Percentiles rank a stretch among this genome's conserved stretches.
phyloP scores from a whole-genome alignment of 2,797 vertebrate species.

The Adrianichthys oophorus region DNA sequence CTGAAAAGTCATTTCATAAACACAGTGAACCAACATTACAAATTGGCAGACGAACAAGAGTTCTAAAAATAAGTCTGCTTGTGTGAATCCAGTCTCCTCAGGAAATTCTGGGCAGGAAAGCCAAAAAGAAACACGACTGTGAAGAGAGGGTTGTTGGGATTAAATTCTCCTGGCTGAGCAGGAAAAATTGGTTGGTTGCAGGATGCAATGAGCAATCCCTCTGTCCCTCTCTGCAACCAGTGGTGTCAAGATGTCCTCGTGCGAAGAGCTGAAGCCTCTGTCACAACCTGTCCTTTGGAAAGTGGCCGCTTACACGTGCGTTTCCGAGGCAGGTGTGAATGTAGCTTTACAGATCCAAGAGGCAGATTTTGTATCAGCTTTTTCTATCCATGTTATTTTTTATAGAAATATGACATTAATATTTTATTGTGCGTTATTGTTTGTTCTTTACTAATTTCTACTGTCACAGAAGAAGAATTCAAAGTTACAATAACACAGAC shows the following conservation, averaged over 20 bases:
- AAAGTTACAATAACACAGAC: slow-evolving; percentile 31
- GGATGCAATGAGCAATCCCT: slow-evolving; percentile 49
- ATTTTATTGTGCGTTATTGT: not conserved
- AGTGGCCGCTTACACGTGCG: no score
- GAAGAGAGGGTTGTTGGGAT: slow-evolving; percentile 26
- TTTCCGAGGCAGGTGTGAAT: no score
- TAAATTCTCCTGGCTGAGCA: slow-evolving; percentile 28
- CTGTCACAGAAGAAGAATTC: slow-evolving; percentile 50
- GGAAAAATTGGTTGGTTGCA: slow-evolving; percentile 37
- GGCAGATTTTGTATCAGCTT: no score
- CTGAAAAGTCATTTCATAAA: slow-evolving; percentile 18
- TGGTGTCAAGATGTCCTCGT: slow-evolving; percentile 58
- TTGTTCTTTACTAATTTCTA: slow-evolving; percentile 46
- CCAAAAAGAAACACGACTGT: slow-evolving; percentile 21
- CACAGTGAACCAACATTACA: not conserved
- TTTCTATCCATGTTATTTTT: slow-evolving; percentile 9
- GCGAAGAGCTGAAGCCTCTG: slow-evolving; percentile 37
- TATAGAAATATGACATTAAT: slow-evolving; percentile 20
- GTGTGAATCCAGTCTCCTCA: not conserved
- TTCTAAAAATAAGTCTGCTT: slow-evolving; percentile 7
- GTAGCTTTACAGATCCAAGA: no score
- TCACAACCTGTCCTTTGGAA: slow-evolving; percentile 15
- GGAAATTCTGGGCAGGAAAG: slow-evolving; percentile 1
- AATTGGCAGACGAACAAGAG: slow-evolving; percentile 1
- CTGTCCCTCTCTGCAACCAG: slow-evolving; percentile 16